Evolutionary conservation across 2,888 invertebrate species (phyloP).

Genomic region (Hymenopus coronatus): DNA sequence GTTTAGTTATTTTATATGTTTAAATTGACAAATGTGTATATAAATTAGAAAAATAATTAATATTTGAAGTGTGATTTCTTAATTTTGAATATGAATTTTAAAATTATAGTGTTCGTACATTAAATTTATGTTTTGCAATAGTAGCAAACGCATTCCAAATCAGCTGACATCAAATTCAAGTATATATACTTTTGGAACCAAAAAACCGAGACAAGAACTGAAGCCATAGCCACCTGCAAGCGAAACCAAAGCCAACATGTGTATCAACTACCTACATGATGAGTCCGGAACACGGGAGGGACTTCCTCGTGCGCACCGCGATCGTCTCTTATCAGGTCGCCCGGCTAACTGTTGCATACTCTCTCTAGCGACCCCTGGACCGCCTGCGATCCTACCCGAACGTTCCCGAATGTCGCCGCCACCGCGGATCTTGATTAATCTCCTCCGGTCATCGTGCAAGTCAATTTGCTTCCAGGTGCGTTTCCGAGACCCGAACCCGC

Average conservation of each 20-base stretch:
- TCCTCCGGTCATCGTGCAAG: background rate
- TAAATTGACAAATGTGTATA: too few relatives aligned
- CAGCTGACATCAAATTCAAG: too few relatives aligned
- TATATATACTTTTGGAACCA: too few relatives aligned
- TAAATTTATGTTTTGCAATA: too few relatives aligned
- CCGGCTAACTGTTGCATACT: slow-evolving; percentile 2
- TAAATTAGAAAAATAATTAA: too few relatives aligned
- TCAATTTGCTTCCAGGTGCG: background rate
- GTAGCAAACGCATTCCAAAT: too few relatives aligned
- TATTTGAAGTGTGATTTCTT: too few relatives aligned
- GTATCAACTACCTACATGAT: background rate
- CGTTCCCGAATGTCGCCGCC: background rate
- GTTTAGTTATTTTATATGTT: too few relatives aligned
- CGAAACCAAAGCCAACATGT: background rate
- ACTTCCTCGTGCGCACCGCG: background rate
- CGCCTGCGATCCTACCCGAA: background rate
- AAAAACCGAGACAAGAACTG: too few relatives aligned
- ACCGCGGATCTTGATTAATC: background rate
- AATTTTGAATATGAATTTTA: too few relatives aligned
- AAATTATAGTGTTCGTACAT: too few relatives aligned
- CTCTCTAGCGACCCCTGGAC: slow-evolving; percentile 8
- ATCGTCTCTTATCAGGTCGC: background rate
- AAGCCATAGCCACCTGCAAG: background rate
- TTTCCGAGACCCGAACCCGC: too few relatives aligned
- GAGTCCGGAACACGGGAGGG: background rate